Evolutionary conservation across 2,797 vertebrate genomes (phyloP).

Genomic region (Uromys caudimaculatus): DNA sequence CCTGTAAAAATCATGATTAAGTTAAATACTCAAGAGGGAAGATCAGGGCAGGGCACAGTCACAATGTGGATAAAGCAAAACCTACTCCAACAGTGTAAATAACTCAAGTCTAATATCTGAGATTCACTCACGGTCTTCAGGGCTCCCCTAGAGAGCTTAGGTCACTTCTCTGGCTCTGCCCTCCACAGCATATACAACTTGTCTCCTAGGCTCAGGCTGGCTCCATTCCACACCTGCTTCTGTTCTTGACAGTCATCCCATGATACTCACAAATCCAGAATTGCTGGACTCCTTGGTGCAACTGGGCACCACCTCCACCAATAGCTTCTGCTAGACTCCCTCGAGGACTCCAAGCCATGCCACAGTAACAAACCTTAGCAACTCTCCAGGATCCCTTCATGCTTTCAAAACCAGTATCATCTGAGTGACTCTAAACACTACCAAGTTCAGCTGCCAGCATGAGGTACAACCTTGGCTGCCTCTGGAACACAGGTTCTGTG

Average conservation of each 20-base stretch:
- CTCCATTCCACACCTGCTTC: not conserved
- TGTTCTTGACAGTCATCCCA: not conserved
- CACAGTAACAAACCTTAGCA: not conserved
- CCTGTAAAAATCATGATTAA: not conserved
- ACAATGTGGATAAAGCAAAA: not conserved
- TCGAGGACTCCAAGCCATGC: not conserved
- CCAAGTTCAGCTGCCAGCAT: not conserved
- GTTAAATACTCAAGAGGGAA: not conserved
- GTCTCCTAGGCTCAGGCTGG: not conserved
- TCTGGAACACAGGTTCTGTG: not conserved
- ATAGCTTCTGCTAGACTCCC: not conserved
- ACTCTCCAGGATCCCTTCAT: not conserved
- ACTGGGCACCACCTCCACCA: not conserved
- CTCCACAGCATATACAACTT: not conserved
- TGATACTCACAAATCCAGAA: not conserved
- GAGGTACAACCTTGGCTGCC: not conserved
- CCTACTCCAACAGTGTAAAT: not conserved
- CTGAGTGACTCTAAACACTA: not conserved
- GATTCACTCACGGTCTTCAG: not conserved
- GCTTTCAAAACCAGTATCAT: not conserved
- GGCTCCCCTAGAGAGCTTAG: not conserved
- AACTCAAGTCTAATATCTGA: not conserved
- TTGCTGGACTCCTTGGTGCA: not conserved
- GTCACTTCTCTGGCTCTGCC: not conserved
- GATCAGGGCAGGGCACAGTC: not conserved